A percentile compares a stretch with the other conserved stretches of the same genome.
Conservation (phyloP, 2,113 vertebrate species). For the Shinisaurus crocodilurus region DNA sequence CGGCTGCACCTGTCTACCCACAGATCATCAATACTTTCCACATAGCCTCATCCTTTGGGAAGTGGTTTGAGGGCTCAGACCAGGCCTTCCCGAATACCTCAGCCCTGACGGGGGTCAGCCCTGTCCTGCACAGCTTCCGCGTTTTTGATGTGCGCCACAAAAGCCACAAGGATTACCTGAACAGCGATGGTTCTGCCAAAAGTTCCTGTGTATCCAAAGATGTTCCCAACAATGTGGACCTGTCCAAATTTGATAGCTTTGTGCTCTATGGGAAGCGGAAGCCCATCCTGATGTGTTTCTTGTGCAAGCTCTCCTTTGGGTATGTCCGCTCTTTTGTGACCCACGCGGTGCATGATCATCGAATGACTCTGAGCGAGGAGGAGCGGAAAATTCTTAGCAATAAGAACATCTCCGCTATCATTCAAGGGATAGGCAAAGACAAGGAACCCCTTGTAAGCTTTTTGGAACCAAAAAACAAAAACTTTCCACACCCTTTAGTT, state of each 20-base stretch:
- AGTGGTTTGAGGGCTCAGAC: slow-evolving; percentile 98
- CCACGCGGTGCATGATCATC: slow-evolving; percentile 97
- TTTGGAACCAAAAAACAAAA: slow-evolving; percentile 99
- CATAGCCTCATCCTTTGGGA: slow-evolving; percentile 99
- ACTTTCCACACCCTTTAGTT: slow-evolving; percentile 88
- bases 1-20: slow-evolving; percentile 88
- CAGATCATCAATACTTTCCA: slow-evolving; percentile 99
- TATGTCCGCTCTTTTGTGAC: slow-evolving; percentile 97
- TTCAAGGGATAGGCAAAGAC: slow-evolving; percentile 99
- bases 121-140: slow-evolving; percentile 99
- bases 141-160: slow-evolving; percentile 99
- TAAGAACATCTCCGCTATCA: slow-evolving; percentile 98
- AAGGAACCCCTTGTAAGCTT: slow-evolving; percentile 99
- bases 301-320: slow-evolving; percentile 99
- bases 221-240: slow-evolving; percentile 99
- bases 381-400: slow-evolving; percentile 97
- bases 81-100: slow-evolving; percentile 99
- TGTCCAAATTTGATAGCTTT: slow-evolving; percentile 98
- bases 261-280: slow-evolving; percentile 98
- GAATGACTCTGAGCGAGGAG: slow-evolving; percentile 97
- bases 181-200: slow-evolving; percentile 99
- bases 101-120: slow-evolving; percentile 96
- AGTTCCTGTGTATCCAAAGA: slow-evolving; percentile 99
- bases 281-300: slow-evolving; percentile 99
- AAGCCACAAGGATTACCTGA: slow-evolving; percentile 99